A percentile compares a stretch with the other conserved stretches of the same genome.
phyloP scores from a whole-genome alignment of 64 coral and sea anemone genomes.

The Stylophora pistillata region DNA sequence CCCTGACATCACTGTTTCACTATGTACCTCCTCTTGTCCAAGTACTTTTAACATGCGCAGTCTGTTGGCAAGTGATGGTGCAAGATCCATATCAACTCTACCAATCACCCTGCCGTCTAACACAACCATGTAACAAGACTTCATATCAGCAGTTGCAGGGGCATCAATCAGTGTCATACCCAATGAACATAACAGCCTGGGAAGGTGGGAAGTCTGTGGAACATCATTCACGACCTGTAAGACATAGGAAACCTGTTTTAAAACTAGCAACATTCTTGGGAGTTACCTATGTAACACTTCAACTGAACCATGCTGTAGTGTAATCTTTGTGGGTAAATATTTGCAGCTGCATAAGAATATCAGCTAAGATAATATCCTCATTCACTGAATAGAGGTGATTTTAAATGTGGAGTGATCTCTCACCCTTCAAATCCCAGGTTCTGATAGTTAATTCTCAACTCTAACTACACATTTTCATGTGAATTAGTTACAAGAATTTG shows the following conservation, averaged over 20 bases:
- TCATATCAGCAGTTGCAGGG: slow-evolving; percentile 47
- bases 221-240: slow-evolving; percentile 76
- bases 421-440: no score
- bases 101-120: slow-evolving; percentile 89
- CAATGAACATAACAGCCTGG: slow-evolving; percentile 80
- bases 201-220: slow-evolving; percentile 64
- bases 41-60: slow-evolving; percentile 90
- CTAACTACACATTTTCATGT: not conserved
- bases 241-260: not conserved
- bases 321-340: no score
- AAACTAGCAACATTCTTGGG: not conserved
- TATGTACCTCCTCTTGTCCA: slow-evolving; percentile 74
- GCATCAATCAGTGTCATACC: slow-evolving; percentile 84
- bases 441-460: no score
- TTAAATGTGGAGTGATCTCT: no score
- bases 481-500: not conserved
- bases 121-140: slow-evolving; percentile 78
- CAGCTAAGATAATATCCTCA: no score
- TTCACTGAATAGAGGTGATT: no score
- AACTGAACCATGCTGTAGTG: no score
- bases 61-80: slow-evolving; percentile 71
- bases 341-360: no score
- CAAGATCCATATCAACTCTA: slow-evolving; percentile 71
- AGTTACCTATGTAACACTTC: no score
- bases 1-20: no score